Conservation (phyloP, 2,888 invertebrate species). For the Eucera pruinosa region DNA sequence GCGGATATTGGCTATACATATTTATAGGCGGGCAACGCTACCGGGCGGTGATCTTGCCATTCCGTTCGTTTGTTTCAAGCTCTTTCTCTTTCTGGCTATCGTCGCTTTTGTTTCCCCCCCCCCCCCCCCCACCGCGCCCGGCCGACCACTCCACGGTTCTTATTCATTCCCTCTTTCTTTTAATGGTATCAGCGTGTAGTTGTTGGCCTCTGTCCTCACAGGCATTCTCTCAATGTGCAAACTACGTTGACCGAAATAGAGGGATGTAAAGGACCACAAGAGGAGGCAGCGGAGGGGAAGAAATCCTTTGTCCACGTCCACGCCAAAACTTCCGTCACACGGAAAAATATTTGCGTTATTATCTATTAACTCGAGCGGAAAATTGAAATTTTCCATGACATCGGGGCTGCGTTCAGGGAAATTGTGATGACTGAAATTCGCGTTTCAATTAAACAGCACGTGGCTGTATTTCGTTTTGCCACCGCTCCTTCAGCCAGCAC, state of each 20-base stretch:
- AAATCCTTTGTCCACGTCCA: conserved; percentile 70
- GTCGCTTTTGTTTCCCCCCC: conserved; percentile 35
- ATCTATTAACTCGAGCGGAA: conserved; percentile 71
- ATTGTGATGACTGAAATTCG: conserved; percentile 64
- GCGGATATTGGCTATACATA: conserved; percentile 81
- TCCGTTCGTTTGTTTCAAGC: conserved; percentile 63
- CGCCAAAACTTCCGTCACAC: conserved; percentile 64
- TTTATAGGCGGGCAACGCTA: conserved; percentile 76
- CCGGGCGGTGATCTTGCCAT: conserved; percentile 50
- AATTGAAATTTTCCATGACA: conserved; percentile 69
- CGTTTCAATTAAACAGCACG: conserved; percentile 58
- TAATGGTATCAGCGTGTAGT: background rate
- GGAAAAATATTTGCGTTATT: conserved; percentile 73
- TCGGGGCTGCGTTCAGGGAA: conserved; percentile 47
- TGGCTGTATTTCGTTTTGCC: conserved; percentile 23
- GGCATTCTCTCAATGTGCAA: conserved; percentile 34
- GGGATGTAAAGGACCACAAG: conserved; percentile 27
- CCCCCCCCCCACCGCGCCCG: too few species aligned
- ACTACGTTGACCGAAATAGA: conserved; percentile 32
- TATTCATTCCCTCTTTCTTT: conserved; percentile 23
- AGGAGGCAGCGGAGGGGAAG: conserved; percentile 14
- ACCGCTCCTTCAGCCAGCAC: background rate
- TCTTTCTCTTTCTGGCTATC: conserved; percentile 46
- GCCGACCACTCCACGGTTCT: too few species aligned
- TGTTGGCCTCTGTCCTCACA: conserved; percentile 11